A percentile compares a stretch with the other conserved stretches of the same genome.
Evolutionary conservation across 2,797 vertebrate species (phyloP).

Genomic region (Sternotherus odoratus): DNA sequence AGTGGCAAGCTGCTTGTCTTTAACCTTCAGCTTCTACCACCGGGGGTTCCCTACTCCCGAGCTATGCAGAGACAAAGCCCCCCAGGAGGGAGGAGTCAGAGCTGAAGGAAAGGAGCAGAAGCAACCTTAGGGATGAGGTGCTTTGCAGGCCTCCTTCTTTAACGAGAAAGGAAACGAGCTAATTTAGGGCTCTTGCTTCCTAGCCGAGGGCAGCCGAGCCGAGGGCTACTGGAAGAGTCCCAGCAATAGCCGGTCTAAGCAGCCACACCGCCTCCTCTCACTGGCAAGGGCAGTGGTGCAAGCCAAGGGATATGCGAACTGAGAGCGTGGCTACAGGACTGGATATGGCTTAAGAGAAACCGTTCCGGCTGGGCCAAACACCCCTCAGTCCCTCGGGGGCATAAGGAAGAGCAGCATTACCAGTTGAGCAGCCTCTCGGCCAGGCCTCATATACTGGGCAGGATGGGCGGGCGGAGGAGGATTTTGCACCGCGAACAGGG

Average conservation of each 20-base stretch:
- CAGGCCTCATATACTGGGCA: fast-evolving
- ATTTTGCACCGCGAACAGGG: not conserved
- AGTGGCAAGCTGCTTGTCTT: too few species aligned
- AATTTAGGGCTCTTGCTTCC: constrained; percentile 66
- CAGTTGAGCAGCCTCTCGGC: not conserved
- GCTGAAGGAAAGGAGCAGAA: not conserved
- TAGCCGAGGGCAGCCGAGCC: constrained; percentile 43
- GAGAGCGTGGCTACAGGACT: constrained; percentile 48
- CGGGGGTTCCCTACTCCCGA: not conserved
- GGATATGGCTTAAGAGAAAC: not conserved
- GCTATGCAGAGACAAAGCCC: not conserved
- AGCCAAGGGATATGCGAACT: constrained; percentile 59
- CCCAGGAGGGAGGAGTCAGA: fast-evolving
- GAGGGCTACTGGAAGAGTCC: constrained; percentile 54
- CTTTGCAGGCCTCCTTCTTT: not conserved
- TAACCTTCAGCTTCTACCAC: too few species aligned
- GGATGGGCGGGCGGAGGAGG: fast-evolving
- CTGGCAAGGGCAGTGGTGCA: constrained; percentile 63
- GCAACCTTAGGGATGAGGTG: not conserved
- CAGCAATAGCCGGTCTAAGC: constrained; percentile 64
- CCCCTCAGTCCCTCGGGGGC: fast-evolving
- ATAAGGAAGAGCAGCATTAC: fast-evolving
- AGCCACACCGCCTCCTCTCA: constrained; percentile 58
- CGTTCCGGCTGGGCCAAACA: fast-evolving
- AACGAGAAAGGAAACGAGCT: constrained; percentile 8